phyloP scores from a whole-genome alignment of 2,888 invertebrate genomes.

The Lycia hirtaria region DNA sequence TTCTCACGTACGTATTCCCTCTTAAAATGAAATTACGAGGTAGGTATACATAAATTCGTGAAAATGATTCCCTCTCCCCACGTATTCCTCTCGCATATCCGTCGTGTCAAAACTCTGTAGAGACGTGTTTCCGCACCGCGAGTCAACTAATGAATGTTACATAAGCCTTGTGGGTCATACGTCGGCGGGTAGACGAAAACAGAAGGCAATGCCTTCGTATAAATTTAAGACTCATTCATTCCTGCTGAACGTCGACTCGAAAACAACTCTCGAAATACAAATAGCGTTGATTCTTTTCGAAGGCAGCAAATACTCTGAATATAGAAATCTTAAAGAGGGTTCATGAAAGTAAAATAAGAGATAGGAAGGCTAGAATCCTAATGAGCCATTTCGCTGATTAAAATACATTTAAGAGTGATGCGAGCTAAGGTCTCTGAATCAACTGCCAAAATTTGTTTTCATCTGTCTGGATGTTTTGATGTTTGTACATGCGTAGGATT shows the following conservation, averaged over 20 bases:
- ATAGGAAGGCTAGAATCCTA: too few species aligned
- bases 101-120: slow-evolving; percentile 41
- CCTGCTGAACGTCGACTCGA: slow-evolving; percentile 4
- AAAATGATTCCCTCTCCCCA: slow-evolving; percentile 22
- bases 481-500: too few species aligned
- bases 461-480: too few species aligned
- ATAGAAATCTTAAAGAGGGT: too few species aligned
- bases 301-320: too few species aligned
- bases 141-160: slow-evolving; percentile 62
- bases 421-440: too few species aligned
- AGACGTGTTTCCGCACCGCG: slow-evolving; percentile 53
- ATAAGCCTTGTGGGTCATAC: slow-evolving; percentile 49
- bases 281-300: background rate
- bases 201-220: slow-evolving; percentile 24
- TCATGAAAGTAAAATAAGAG: too few species aligned
- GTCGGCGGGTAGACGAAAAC: slow-evolving; percentile 30
- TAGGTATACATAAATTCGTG: slow-evolving; percentile 13
- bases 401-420: too few species aligned
- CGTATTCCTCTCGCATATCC: slow-evolving; percentile 33
- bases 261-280: slow-evolving; percentile 12
- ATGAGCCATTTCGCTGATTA: too few species aligned
- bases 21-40: background rate
- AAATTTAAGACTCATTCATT: slow-evolving; percentile 24
- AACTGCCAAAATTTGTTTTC: too few species aligned
- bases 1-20: background rate